phyloP scores from a whole-genome alignment of 2,797 vertebrate genomes.

The Aplochiton taeniatus region DNA sequence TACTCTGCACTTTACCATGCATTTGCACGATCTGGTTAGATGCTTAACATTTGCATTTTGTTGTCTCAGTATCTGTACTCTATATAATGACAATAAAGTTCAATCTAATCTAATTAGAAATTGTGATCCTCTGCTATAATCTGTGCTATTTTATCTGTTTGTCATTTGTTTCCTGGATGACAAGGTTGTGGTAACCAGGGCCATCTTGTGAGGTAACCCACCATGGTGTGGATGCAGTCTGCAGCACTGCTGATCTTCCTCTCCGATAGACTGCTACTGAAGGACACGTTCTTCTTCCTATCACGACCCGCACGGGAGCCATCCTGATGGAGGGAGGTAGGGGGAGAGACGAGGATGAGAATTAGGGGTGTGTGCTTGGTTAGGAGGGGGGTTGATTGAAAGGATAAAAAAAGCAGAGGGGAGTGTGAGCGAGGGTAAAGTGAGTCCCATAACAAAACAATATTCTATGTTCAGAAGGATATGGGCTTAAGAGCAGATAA shows the following conservation, averaged over 20 bases:
- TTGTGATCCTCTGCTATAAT: no score
- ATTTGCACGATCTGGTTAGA: no score
- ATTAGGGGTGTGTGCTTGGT: neutral
- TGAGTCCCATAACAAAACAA: no score
- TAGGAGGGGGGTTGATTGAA: neutral
- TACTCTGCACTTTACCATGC: no score
- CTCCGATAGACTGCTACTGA: slow-evolving; percentile 93
- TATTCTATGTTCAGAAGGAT: no score
- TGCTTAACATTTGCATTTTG: no score
- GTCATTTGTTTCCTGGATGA: no score
- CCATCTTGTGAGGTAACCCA: slow-evolving; percentile 52
- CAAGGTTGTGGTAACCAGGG: neutral
- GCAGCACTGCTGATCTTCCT: slow-evolving; percentile 94
- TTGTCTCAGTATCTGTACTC: no score
- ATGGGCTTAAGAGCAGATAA: no score
- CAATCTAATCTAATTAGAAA: no score
- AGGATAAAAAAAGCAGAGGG: neutral
- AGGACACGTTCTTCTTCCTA: slow-evolving; percentile 93
- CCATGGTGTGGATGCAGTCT: slow-evolving; percentile 92
- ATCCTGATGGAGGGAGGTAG: slow-evolving; percentile 68
- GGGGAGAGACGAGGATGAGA: neutral
- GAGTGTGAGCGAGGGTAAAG: neutral
- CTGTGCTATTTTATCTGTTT: no score
- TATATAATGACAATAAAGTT: no score
- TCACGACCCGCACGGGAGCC: slow-evolving; percentile 88